Conservation (phyloP, 2,888 invertebrate genomes). For the Tricholauxania praeusta region DNA sequence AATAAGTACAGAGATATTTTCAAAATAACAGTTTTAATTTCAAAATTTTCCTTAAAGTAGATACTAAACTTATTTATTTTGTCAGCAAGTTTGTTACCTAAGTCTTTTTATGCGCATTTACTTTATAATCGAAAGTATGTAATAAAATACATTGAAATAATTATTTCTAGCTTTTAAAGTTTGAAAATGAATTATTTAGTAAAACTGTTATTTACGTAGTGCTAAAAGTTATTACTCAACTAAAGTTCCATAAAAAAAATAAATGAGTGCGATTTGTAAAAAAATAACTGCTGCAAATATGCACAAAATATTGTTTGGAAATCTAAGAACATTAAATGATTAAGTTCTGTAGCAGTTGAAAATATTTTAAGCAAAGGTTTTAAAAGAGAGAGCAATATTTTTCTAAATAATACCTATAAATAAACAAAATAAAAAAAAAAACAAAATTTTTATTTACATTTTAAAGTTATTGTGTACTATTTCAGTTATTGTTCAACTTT, state of each 20-base stretch:
- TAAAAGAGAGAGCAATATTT: conserved; percentile 58
- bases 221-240: too few species aligned
- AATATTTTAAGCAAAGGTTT: conserved; percentile 46
- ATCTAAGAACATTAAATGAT: conserved; percentile 26
- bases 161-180: too few species aligned
- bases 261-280: conserved; percentile 7
- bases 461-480: too few species aligned
- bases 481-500: too few species aligned
- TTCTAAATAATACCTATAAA: conserved; percentile 53
- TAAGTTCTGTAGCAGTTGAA: background rate
- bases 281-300: conserved; percentile 20
- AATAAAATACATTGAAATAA: background rate
- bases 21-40: background rate
- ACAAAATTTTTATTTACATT: too few species aligned
- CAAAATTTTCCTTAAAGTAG: background rate
- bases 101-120: conserved; percentile 41
- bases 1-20: too few species aligned
- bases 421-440: conserved; percentile 34
- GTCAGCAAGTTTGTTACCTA: conserved; percentile 9
- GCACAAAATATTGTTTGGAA: conserved; percentile 34
- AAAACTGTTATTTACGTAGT: too few species aligned
- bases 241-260: too few species aligned
- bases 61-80: conserved; percentile 14
- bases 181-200: too few species aligned
- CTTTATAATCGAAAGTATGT: conserved; percentile 32